Evolutionary conservation across 2,888 invertebrate species (phyloP), one percentile per base, ranked within the genome.

Genomic region (Lepidochitona cinerea): DNA sequence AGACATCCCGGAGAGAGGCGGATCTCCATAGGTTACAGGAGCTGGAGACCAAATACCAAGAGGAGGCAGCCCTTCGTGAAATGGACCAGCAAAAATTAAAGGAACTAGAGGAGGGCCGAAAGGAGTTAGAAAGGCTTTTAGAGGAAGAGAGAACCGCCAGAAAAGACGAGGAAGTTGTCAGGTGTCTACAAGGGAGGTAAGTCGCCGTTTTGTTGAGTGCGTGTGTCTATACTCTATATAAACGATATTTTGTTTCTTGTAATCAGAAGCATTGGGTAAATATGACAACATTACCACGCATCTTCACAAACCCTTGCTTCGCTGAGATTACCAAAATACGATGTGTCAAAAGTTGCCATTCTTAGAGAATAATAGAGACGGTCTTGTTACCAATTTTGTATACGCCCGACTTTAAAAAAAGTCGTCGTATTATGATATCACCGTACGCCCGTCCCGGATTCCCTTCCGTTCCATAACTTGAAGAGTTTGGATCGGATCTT

Each of bases 81-180:
- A 93, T 94, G 85, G 95, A 95, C 86, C 93, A 94, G 75, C 94
- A 93, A 79, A 93, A 94, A 80, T 91, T 95, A 79, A 93, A 93
- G 84, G 94, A 95, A 89, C 90, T 96, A 74, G 94, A 95, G 88
- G 93, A 93, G 79, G 92, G 94, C 9, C 93, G 94, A 87, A 90
- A 92, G 5, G 93, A 94, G 84, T 89, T 95, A 68, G 95, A 95
- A 88, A 92, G 92, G 78, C 90, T 95, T 5, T 88, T 96, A 18
- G 94, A 94, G 79, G 95, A 95, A 89, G 96, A 95, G 89, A 95
- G 94, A 0, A 95, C 95, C 89, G 95, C 96, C 0, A 94, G 95
- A 84, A 91, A 94, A 79, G 95, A 95, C 80, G 96, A 95, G 90
- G 95, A 96, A 92, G 95, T 95, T 75, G 93, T 93, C 79, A 84